These are phyloP conservation scores for Neocrepidodera transversa DNA, from an alignment of 2,888 invertebrate genomes.

Conservation along the genomic window DNA sequence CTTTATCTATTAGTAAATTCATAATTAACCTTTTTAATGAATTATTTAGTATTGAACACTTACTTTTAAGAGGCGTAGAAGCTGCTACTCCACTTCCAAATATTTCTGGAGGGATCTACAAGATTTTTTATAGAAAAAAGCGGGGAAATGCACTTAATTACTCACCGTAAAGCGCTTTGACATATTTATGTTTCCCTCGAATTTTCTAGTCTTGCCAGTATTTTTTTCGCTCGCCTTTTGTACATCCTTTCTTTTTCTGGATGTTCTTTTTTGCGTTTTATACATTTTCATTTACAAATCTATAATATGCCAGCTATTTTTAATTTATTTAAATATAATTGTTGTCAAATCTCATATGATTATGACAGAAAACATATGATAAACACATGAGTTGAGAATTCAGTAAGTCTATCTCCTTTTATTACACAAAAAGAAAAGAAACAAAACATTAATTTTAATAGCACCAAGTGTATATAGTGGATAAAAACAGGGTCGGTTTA, in stretches of 20 bases:
- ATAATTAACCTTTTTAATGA: constrained; percentile 3
- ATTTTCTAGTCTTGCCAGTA: constrained; percentile 27
- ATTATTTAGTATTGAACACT: constrained; percentile 19
- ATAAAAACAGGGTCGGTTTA: no score
- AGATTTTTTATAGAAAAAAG: background rate
- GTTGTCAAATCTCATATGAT: background rate
- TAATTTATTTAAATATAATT: background rate
- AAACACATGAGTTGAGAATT: background rate
- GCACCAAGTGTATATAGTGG: no score
- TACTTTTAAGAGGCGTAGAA: constrained; percentile 31
- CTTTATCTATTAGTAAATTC: constrained; percentile 18
- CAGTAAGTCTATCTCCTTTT: background rate
- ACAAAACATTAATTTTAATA: no score
- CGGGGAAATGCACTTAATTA: constrained; percentile 6
- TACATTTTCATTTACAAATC: constrained; percentile 20
- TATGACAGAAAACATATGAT: constrained; percentile 20
- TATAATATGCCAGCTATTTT: background rate
- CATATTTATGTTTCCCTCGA: constrained; percentile 41
- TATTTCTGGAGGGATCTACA: constrained; percentile 41
- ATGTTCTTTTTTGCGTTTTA: constrained; percentile 20
- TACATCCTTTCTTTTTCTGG: constrained; percentile 24
- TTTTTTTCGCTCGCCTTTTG: constrained; percentile 23
- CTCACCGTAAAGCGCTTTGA: constrained; percentile 39
- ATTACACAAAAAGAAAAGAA: background rate
- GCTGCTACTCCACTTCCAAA: constrained; percentile 35